A percentile compares a stretch with the other conserved stretches of the same genome.
phyloP scores from a whole-genome alignment of 2,113 vertebrate genomes.

The Notarius quadriscutis region DNA sequence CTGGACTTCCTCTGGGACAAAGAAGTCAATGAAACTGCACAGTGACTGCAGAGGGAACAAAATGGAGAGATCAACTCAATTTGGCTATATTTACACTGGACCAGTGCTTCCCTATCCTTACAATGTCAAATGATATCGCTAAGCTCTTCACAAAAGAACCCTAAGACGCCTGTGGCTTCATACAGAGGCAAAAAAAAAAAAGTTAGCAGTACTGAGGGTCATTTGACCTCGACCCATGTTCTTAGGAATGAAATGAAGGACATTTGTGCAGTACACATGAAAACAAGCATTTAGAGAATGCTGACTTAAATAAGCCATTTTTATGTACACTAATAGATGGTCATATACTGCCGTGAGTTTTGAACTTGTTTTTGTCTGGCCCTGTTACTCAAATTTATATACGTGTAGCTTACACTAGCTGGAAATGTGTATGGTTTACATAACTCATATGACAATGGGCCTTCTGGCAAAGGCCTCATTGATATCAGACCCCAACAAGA shows the following conservation, averaged over 20 bases:
- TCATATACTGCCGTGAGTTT: not conserved
- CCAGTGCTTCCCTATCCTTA: not conserved
- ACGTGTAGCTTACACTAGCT: not conserved
- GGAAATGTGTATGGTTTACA: not conserved
- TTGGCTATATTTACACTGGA: conserved; percentile 33
- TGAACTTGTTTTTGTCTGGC: not conserved
- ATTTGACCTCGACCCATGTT: conserved; percentile 27
- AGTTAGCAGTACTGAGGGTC: not conserved
- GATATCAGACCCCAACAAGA: not conserved
- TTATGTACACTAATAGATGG: not conserved
- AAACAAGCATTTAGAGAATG: not conserved
- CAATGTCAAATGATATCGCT: conserved; percentile 22
- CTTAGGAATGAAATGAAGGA: not conserved
- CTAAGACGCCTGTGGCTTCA: conserved; percentile 9
- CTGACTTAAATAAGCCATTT: conserved; percentile 1
- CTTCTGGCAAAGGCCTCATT: not conserved
- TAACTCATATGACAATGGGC: not conserved
- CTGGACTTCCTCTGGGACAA: conserved; percentile 31
- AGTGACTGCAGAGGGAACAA: conserved; percentile 19
- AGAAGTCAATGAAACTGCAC: conserved; percentile 51
- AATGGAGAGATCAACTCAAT: conserved; percentile 47
- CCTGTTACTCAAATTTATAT: not conserved
- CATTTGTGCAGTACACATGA: not conserved
- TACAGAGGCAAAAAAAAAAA: not conserved
- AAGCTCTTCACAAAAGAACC: conserved; percentile 25